Base-by-base conservation (phyloP, 2,797 vertebrate species). In the Chiloscyllium punctatum region DNA sequence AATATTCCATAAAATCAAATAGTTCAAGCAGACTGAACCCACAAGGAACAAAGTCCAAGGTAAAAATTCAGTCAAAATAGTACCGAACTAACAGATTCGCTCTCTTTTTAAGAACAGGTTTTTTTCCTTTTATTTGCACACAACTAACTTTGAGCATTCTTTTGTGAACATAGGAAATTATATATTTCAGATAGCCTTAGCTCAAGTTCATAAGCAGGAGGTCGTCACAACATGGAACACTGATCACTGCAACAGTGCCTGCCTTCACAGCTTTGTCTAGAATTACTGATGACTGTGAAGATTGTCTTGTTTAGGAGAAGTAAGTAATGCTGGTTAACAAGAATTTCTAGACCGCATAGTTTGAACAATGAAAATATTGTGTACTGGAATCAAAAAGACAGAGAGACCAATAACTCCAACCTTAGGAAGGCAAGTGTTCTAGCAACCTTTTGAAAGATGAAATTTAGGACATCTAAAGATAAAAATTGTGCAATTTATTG, bases 401-500 rank as follows among this genome's bases (percentile, higher is more conserved):
- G 4, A 72, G 57, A 62, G 88, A 91, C 7, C 33, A 88, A 53
- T 90, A 91, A 21, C 30, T 66, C 30, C 57, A 37, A 84, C 6
- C 42, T 84, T 2, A 84, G 33, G 82, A 37, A 37, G 16, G 37
- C 25, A 48, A 84, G 37, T 84, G 74, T 23, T 48, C 42, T 2
- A 84, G 57, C 33, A 66, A 91, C 33, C 88, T 13, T 71, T 69
- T 94, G 42, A 94, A 94, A 94, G 66, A 33, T 94, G 66, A n/a
- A 92, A 37, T 94, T 90, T 15, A 62, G 15, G 6, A 30, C 30
- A 33, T 66, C 30, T 68, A 92, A 42, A 92, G 18, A 25, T 92
- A 51, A 16, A 72, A 94, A 94, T 53, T 48, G 27, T 91, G 87
- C 51, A 91, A 62, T 57, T 66, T 91, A 91, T 94, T 74, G 71